Evolutionary conservation across 1,140 invertebrate genomes (phyloP).

Genomic region (Glossosoma conforme): DNA sequence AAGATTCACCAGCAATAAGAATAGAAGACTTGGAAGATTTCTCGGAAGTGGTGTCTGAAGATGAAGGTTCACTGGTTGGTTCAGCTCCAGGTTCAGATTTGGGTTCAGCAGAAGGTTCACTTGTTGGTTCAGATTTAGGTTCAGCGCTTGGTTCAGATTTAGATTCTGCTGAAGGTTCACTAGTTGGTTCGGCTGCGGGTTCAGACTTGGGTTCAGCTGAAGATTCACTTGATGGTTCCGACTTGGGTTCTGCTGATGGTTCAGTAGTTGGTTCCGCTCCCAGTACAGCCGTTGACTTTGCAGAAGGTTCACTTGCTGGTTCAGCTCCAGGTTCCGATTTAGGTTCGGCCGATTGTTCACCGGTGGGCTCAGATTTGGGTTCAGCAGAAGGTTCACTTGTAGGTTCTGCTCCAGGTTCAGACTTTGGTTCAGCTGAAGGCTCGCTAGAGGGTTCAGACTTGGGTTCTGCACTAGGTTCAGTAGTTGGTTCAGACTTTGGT

Average conservation of each 20-base stretch:
- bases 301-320: constrained; percentile 33
- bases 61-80: constrained; percentile 27
- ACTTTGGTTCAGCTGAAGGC: constrained; percentile 33
- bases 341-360: constrained; percentile 34
- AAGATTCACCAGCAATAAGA: constrained; percentile 14
- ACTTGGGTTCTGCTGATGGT: constrained; percentile 31
- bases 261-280: constrained; percentile 15
- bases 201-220: constrained; percentile 28
- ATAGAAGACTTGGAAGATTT: constrained; percentile 16
- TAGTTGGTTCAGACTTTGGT: constrained; percentile 28
- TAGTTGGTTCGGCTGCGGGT: constrained; percentile 32
- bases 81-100: constrained; percentile 27
- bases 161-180: constrained; percentile 24
- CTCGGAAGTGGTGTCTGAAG: too few relatives aligned
- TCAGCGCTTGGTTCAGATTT: constrained; percentile 28
- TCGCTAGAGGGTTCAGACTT: constrained; percentile 33
- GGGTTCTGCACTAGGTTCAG: constrained; percentile 34
- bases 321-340: constrained; percentile 35
- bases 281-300: constrained; percentile 24
- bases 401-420: constrained; percentile 33
- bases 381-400: constrained; percentile 29
- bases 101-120: constrained; percentile 34
- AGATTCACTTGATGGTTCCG: constrained; percentile 35
- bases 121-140: constrained; percentile 32
- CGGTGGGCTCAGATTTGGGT: constrained; percentile 30